Evolutionary conservation across 30 jellyfish, hydroid and myxozoan species (phyloP).

Genomic region (Haliclystus octoradiatus): DNA sequence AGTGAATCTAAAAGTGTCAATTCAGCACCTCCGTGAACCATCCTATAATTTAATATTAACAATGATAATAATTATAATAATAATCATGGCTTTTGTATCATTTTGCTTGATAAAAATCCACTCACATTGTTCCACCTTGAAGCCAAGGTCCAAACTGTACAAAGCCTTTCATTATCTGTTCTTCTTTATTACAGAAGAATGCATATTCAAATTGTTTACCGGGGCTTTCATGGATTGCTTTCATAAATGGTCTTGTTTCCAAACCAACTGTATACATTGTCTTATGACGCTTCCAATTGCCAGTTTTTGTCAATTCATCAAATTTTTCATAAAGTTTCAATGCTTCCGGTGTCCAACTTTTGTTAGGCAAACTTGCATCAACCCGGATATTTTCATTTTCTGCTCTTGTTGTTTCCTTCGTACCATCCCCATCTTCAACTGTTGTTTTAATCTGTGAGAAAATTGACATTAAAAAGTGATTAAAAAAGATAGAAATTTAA

Average conservation of each 20-base stretch:
- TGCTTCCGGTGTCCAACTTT: slow-evolving; percentile 36
- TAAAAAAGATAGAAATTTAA: too few relatives aligned
- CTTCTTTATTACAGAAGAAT: slow-evolving; percentile 31
- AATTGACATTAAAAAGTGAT: too few relatives aligned
- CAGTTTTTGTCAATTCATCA: slow-evolving; percentile 24
- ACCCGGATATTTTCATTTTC: background rate
- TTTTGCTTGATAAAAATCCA: too few relatives aligned
- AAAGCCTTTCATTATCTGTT: slow-evolving; percentile 25
- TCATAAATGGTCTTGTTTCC: slow-evolving; percentile 16
- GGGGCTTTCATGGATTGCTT: slow-evolving; percentile 21
- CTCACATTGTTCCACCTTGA: slow-evolving; percentile 55
- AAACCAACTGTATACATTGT: slow-evolving; percentile 12
- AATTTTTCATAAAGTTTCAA: slow-evolving; percentile 17
- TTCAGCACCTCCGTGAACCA: slow-evolving; percentile 71
- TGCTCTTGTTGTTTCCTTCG: too few relatives aligned
- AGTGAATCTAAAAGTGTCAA: slow-evolving; percentile 54
- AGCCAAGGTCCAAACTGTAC: slow-evolving; percentile 66
- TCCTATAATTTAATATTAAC: too few relatives aligned
- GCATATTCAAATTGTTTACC: slow-evolving; percentile 59
- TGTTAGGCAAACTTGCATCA: slow-evolving; percentile 51
- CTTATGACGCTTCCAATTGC: slow-evolving; percentile 31
- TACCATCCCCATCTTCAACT: too few relatives aligned
- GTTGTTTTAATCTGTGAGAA: too few relatives aligned
- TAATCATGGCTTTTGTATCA: too few relatives aligned
- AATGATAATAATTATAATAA: too few relatives aligned